phyloP scores from a whole-genome alignment of 2,113 vertebrate genomes.

The Corythaeola cristata region DNA sequence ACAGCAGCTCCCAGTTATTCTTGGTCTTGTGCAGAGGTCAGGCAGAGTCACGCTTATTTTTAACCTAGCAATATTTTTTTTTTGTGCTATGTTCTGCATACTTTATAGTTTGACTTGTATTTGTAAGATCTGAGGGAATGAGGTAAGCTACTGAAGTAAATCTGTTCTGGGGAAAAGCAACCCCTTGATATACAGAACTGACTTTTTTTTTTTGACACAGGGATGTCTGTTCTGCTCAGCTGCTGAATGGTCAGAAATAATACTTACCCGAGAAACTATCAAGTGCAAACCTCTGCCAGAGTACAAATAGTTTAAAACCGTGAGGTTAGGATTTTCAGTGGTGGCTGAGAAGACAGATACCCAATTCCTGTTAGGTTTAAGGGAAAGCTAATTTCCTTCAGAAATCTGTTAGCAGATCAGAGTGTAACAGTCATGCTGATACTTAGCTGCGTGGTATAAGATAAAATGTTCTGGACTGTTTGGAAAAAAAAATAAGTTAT shows the following conservation, averaged over 20 bases:
- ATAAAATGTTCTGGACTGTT: not conserved
- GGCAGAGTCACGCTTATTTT: not conserved
- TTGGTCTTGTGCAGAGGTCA: not conserved
- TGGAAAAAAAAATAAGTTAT: not conserved
- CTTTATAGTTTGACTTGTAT: not conserved
- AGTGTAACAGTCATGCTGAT: not conserved
- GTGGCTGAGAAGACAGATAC: not conserved
- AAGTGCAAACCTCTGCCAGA: not conserved
- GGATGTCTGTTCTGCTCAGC: not conserved
- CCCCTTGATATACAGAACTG: not conserved
- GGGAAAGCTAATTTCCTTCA: not conserved
- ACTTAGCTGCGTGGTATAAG: not conserved
- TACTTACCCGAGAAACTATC: not conserved
- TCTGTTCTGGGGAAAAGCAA: not conserved
- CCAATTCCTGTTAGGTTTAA: not conserved
- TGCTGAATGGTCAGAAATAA: not conserved
- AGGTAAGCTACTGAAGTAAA: not conserved
- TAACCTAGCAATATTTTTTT: not conserved
- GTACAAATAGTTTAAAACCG: not conserved
- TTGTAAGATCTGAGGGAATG: not conserved
- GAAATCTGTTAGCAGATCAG: not conserved
- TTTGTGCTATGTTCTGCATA: not conserved
- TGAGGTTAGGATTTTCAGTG: not conserved
- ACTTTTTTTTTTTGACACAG: not conserved
- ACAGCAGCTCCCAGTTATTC: not conserved